phyloP scores from a whole-genome alignment of 2,113 vertebrate species.

The Prietella phreatophila region DNA sequence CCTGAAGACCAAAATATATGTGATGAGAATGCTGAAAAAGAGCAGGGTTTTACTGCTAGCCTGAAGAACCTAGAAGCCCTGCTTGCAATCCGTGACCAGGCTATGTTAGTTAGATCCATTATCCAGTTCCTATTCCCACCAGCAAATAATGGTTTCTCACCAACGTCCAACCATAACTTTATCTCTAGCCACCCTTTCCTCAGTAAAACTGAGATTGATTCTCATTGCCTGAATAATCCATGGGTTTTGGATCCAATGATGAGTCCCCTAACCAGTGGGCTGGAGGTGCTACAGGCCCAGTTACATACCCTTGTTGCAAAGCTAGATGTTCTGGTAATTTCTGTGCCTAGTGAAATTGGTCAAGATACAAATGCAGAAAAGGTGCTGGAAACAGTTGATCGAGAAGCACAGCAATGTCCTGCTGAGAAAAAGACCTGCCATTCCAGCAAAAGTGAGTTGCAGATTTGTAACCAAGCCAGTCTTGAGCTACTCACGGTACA shows the following conservation, averaged over 20 bases:
- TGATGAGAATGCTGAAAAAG: neutral
- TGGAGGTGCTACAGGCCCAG: conserved; percentile 84
- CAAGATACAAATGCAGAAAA: conserved; percentile 65
- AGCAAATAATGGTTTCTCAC: conserved; percentile 60
- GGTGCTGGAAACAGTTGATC: conserved; percentile 64
- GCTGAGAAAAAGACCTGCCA: neutral
- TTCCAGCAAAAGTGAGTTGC: conserved; percentile 28
- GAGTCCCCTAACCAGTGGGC: conserved; percentile 79
- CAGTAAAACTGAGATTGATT: conserved; percentile 62
- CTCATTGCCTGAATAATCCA: conserved; percentile 66
- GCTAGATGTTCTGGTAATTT: conserved; percentile 77
- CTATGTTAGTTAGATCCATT: conserved; percentile 80
- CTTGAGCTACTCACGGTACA: conserved; percentile 82
- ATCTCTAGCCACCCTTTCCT: conserved; percentile 26
- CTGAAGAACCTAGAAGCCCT: conserved; percentile 77
- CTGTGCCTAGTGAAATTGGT: conserved; percentile 52
- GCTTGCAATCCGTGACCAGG: conserved; percentile 82
- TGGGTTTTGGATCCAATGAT: conserved; percentile 59
- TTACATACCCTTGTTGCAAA: conserved; percentile 80
- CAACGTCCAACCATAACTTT: conserved; percentile 26
- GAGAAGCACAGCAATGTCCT: neutral
- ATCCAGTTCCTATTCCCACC: conserved; percentile 81
- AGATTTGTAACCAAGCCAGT: conserved; percentile 53
- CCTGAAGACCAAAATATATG: conserved; percentile 63
- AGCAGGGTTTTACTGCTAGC: neutral